A percentile compares a stretch with the other conserved stretches of the same genome.
Evolutionary conservation across 1,140 invertebrate species (phyloP).

Genomic region (Papilio aristodemus): DNA sequence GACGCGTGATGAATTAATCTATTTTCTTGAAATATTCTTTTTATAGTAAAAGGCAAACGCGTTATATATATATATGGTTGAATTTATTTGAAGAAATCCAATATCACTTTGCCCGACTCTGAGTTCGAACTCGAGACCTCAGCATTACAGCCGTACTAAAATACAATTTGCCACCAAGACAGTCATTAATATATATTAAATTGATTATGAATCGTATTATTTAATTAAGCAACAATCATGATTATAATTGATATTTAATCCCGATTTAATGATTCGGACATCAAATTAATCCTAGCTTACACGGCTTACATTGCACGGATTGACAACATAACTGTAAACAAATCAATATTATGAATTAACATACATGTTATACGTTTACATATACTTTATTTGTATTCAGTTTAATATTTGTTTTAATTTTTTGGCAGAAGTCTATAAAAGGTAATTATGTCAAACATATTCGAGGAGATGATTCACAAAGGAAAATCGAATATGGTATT

Average conservation of each 20-base stretch:
- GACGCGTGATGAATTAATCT: conserved; percentile 6
- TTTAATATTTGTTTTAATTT: too few species aligned
- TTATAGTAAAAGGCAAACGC: background rate
- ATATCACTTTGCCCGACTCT: too few species aligned
- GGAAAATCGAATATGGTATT: too few species aligned
- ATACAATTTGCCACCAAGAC: too few species aligned
- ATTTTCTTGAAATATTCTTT: conserved; percentile 1
- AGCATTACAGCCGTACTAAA: too few species aligned
- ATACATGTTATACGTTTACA: background rate
- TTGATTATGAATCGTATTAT: background rate
- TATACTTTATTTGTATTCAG: background rate
- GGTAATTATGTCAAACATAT: too few species aligned
- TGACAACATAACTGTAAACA: background rate
- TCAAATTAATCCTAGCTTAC: background rate
- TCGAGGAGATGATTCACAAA: too few species aligned
- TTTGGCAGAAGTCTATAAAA: too few species aligned
- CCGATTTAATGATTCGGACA: background rate
- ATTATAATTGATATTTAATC: background rate
- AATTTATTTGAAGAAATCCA: too few species aligned
- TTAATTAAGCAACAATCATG: background rate
- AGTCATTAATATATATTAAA: background rate
- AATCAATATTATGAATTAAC: background rate
- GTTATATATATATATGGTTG: too few species aligned
- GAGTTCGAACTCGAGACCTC: too few species aligned
- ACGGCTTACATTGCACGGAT: background rate